These are phyloP conservation scores for Proteles cristata DNA, from an alignment of 2,113 vertebrate species.

Conservation along the genomic window DNA sequence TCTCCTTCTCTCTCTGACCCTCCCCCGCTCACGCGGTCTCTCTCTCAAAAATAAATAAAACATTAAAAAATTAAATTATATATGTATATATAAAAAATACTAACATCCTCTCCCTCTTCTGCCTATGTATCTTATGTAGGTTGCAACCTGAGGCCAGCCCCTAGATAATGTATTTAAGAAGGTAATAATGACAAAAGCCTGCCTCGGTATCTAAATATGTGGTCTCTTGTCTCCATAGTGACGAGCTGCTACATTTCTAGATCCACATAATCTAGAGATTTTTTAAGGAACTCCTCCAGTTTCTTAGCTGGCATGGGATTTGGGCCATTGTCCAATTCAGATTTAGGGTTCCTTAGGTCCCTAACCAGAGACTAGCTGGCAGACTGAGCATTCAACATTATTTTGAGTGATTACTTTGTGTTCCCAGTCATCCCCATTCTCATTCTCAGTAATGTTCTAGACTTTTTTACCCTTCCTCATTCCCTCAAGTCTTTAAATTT, in stretches of 20 bases:
- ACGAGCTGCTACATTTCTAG: not conserved
- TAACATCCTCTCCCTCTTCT: not conserved
- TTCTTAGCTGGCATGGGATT: not conserved
- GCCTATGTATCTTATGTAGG: not conserved
- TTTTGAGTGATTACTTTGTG: slow-evolving; percentile 28
- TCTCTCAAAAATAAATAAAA: too few species aligned
- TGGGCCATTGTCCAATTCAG: not conserved
- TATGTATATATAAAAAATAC: not conserved
- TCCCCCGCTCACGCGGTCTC: too few species aligned
- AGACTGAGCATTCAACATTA: not conserved
- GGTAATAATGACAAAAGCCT: not conserved
- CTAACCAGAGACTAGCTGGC: not conserved
- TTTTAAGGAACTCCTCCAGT: not conserved
- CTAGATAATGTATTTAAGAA: not conserved
- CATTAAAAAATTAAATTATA: too few species aligned
- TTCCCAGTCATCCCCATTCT: not conserved
- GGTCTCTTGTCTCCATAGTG: not conserved
- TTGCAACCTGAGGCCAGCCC: not conserved
- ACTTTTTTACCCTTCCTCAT: not conserved
- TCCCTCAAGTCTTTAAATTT: not conserved
- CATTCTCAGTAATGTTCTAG: slow-evolving; percentile 12
- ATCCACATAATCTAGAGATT: not conserved
- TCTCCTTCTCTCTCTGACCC: too few species aligned
- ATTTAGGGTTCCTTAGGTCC: not conserved
- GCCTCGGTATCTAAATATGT: not conserved